Percentiles rank a stretch among this genome's conserved stretches.
phyloP scores from a whole-genome alignment of 2,888 invertebrate genomes.

The Apamea epomidion region DNA sequence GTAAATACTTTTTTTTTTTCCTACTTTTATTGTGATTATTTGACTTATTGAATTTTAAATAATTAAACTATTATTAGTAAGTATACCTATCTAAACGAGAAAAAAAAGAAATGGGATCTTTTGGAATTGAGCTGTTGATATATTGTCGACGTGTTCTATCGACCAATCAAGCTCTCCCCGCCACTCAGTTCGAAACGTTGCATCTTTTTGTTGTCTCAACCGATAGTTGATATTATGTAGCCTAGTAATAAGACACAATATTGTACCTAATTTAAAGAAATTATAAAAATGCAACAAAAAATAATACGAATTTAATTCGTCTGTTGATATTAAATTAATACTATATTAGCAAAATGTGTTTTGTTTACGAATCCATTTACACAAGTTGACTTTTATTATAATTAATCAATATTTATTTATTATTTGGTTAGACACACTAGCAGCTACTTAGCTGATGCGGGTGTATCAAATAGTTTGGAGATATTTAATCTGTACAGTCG shows the following conservation, averaged over 20 bases:
- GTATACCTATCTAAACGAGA: constrained; percentile 5
- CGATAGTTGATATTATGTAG: constrained; percentile 38
- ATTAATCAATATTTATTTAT: neutral
- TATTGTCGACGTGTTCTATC: neutral
- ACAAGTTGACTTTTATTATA: neutral
- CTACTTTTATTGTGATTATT: constrained; percentile 44
- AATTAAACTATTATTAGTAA: constrained; percentile 42
- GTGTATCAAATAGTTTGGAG: too few species aligned
- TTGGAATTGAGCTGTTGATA: neutral
- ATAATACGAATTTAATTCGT: constrained; percentile 83
- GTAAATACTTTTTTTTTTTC: constrained; percentile 43
- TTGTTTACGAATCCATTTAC: constrained; percentile 40
- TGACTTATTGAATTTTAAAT: constrained; percentile 36
- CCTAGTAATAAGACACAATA: constrained; percentile 55
- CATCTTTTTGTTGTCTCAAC: constrained; percentile 6
- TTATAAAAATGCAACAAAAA: constrained; percentile 64
- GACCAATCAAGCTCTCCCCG: neutral
- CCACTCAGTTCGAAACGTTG: constrained; percentile 18
- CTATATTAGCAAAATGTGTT: constrained; percentile 67
- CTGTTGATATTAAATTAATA: constrained; percentile 84
- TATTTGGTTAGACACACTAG: too few species aligned
- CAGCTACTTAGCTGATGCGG: too few species aligned
- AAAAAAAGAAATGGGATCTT: neutral
- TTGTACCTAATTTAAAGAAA: constrained; percentile 63
- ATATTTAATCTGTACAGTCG: too few species aligned